Conservation (phyloP, 2,888 invertebrate species). For the Palloptera scutellata region DNA sequence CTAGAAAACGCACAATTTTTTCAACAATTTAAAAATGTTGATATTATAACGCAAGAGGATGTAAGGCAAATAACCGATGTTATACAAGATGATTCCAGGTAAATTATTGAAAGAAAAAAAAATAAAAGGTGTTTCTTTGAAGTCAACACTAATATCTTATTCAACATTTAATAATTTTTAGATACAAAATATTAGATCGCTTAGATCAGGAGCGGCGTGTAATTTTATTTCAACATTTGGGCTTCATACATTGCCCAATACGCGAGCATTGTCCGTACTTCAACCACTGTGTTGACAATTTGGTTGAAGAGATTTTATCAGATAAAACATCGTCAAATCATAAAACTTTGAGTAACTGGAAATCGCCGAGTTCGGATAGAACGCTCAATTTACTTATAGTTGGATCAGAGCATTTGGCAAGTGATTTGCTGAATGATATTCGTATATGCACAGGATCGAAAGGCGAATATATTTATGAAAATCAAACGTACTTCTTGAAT, state of each 20-base stretch:
- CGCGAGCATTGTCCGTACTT: slow-evolving; percentile 93
- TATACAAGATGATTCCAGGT: slow-evolving; percentile 91
- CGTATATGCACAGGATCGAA: slow-evolving; percentile 87
- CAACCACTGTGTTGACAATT: slow-evolving; percentile 81
- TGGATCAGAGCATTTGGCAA: slow-evolving; percentile 86
- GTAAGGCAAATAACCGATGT: slow-evolving; percentile 92
- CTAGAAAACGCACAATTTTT: slow-evolving; percentile 93
- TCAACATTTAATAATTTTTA: slow-evolving; percentile 52
- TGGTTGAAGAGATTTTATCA: slow-evolving; percentile 70
- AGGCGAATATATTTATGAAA: slow-evolving; percentile 80
- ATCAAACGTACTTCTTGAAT: slow-evolving; percentile 81
- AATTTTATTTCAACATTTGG: slow-evolving; percentile 93
- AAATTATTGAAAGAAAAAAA: not conserved
- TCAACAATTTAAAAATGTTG: slow-evolving; percentile 90
- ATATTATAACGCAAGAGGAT: slow-evolving; percentile 92
- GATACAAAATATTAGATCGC: slow-evolving; percentile 92
- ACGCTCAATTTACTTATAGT: slow-evolving; percentile 84
- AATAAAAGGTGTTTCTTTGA: not conserved
- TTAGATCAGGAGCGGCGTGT: slow-evolving; percentile 94
- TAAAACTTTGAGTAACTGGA: slow-evolving; percentile 63
- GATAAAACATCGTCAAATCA: slow-evolving; percentile 68
- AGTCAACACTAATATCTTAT: not conserved
- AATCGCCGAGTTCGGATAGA: slow-evolving; percentile 54
- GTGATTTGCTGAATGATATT: slow-evolving; percentile 86
- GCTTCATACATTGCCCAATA: slow-evolving; percentile 95